Evolutionary conservation across 2,797 vertebrate genomes (phyloP).

Genomic region (Dicrostonyx torquatus): DNA sequence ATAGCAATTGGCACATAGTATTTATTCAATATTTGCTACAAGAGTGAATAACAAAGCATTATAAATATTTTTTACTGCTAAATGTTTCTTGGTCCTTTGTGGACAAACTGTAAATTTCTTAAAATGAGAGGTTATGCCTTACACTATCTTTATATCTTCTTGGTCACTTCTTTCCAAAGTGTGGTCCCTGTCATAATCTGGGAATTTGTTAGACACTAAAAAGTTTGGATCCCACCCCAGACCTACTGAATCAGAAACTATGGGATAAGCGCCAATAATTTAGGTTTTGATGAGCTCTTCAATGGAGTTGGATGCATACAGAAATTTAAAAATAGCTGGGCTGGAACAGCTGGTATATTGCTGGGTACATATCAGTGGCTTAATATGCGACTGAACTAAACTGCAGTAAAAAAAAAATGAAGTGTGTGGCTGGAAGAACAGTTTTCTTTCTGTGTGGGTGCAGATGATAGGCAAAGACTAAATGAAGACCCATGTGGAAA

Average conservation of each 20-base stretch:
- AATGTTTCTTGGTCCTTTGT: constrained; percentile 24
- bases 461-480: constrained; percentile 36
- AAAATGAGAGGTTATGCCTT: not conserved
- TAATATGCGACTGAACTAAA: constrained; percentile 30
- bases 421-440: not conserved
- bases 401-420: constrained; percentile 45
- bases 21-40: constrained; percentile 20
- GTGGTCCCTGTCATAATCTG: not conserved
- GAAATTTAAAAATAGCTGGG: not conserved
- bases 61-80: constrained; percentile 32
- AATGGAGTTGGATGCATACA: not conserved
- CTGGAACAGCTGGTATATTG: constrained; percentile 21
- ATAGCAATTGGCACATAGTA: not conserved
- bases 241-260: constrained; percentile 33
- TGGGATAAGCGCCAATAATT: not conserved
- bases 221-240: not conserved
- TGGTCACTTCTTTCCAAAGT: constrained; percentile 25
- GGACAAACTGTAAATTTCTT: not conserved
- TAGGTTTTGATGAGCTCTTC: constrained; percentile 13
- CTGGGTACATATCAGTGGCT: not conserved
- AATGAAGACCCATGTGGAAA: constrained; percentile 21
- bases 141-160: not conserved
- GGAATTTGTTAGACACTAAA: constrained; percentile 33
- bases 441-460: not conserved
- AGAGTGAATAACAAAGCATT: constrained; percentile 16